phyloP scores from a whole-genome alignment of 2,113 vertebrate genomes.

The Macquaria ambigua region DNA sequence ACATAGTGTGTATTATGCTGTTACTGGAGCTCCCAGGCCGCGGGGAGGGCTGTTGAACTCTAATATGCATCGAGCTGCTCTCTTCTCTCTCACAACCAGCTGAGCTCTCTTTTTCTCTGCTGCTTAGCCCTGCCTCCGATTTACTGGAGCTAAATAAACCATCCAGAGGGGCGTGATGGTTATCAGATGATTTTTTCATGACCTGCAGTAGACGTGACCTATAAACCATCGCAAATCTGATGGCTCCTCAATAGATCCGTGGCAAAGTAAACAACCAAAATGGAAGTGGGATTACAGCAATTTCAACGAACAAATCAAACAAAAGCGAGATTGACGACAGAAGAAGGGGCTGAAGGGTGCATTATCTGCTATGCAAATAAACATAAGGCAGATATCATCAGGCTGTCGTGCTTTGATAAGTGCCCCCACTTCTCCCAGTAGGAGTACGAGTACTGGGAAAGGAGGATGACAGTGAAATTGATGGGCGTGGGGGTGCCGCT shows the following conservation, averaged over 20 bases:
- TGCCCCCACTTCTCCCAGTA: conserved; percentile 7
- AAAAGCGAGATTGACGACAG: conserved; percentile 46
- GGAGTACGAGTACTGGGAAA: conserved; percentile 19
- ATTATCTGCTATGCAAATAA: conserved; percentile 54
- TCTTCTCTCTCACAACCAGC: conserved; percentile 66
- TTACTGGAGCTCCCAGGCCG: conserved; percentile 80
- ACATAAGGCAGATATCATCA: conserved; percentile 34
- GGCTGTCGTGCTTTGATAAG: conserved; percentile 12
- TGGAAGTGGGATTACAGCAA: conserved; percentile 53
- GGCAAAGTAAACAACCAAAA: conserved; percentile 58
- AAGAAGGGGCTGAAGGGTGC: neutral
- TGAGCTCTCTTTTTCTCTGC: conserved; percentile 65
- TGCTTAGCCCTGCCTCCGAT: conserved; percentile 62
- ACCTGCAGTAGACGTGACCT: conserved; percentile 61
- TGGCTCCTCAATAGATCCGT: conserved; percentile 26
- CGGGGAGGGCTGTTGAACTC: conserved; percentile 78
- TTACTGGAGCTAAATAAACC: conserved; percentile 75
- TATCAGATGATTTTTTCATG: conserved; percentile 71
- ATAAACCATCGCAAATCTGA: conserved; percentile 47
- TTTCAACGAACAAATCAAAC: conserved; percentile 46
- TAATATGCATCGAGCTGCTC: conserved; percentile 77
- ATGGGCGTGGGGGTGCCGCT: conserved; percentile 72
- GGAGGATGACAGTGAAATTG: conserved; percentile 13
- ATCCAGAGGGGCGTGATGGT: conserved; percentile 64
- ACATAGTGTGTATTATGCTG: conserved; percentile 84